Evolutionary conservation across 2,888 invertebrate genomes (phyloP).

Genomic region (Argyresthia goedartella): DNA sequence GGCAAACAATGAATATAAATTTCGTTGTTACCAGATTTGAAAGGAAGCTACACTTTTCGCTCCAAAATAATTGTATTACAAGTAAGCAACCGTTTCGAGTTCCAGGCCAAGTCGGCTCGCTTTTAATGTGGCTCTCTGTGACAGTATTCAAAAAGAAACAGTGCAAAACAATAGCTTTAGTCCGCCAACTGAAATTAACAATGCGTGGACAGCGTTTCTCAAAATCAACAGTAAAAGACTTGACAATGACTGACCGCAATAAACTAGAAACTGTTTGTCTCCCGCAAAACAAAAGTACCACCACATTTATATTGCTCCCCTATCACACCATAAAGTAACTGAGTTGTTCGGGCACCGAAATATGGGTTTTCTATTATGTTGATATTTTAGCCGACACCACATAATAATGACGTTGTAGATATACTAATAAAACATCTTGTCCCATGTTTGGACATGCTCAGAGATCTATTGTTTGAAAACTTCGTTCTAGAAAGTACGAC

Average conservation of each 20-base stretch:
- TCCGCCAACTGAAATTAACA: constrained; percentile 31
- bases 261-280: constrained; percentile 31
- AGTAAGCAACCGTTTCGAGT: neutral
- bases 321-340: constrained; percentile 29
- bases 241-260: constrained; percentile 27
- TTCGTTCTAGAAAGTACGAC: constrained; percentile 2
- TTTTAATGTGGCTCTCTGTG: neutral
- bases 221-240: constrained; percentile 31
- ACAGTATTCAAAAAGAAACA: neutral
- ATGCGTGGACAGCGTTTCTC: constrained; percentile 29
- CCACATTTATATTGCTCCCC: constrained; percentile 50
- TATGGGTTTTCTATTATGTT: constrained; percentile 21
- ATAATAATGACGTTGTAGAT: constrained; percentile 16
- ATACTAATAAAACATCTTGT: constrained; percentile 17
- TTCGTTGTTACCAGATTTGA: too few relatives aligned
- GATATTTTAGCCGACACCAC: constrained; percentile 47
- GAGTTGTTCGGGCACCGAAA: constrained; percentile 35
- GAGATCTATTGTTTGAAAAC: constrained; percentile 3
- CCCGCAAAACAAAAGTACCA: constrained; percentile 39
- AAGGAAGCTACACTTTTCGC: neutral
- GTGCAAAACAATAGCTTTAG: constrained; percentile 19
- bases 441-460: constrained; percentile 23
- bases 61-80: constrained; percentile 1
- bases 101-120: neutral
- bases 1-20: too few relatives aligned